These are phyloP conservation scores for Lasioglossum lativentre DNA, from an alignment of 2,888 invertebrate genomes.

Conservation along the genomic window DNA sequence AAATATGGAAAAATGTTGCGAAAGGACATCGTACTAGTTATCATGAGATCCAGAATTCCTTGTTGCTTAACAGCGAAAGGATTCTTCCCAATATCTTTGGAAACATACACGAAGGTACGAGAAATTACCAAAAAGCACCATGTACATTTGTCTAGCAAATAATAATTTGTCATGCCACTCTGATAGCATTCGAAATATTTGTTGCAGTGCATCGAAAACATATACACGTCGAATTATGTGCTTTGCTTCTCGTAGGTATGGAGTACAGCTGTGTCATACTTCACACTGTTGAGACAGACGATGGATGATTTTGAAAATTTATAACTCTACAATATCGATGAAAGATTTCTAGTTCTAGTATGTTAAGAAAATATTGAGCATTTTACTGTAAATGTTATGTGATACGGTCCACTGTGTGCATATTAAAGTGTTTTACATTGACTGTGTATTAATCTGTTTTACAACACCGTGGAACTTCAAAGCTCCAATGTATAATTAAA, in stretches of 20 bases:
- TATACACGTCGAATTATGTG: no score
- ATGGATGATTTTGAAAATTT: background rate
- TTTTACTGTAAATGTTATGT: background rate
- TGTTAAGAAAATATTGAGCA: background rate
- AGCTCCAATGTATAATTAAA: no score
- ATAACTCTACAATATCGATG: background rate
- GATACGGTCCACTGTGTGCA: no score
- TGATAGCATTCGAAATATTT: no score
- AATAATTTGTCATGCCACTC: no score
- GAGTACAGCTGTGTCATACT: constrained; percentile 60
- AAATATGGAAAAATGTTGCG: constrained; percentile 4
- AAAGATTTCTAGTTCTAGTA: background rate
- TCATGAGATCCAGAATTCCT: constrained; percentile 31
- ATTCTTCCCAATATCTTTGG: constrained; percentile 56
- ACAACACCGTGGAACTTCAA: no score
- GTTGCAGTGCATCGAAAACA: no score
- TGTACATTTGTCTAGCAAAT: no score
- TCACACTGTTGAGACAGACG: constrained; percentile 41
- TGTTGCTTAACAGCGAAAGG: constrained; percentile 56
- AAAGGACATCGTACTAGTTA: background rate
- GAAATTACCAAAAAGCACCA: no score
- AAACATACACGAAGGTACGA: constrained; percentile 22
- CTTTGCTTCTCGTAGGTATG: constrained; percentile 20
- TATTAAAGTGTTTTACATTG: no score
- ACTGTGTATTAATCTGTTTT: no score